phyloP scores from a whole-genome alignment of 1,140 invertebrate genomes.

The Zaprionus vittiger region DNA sequence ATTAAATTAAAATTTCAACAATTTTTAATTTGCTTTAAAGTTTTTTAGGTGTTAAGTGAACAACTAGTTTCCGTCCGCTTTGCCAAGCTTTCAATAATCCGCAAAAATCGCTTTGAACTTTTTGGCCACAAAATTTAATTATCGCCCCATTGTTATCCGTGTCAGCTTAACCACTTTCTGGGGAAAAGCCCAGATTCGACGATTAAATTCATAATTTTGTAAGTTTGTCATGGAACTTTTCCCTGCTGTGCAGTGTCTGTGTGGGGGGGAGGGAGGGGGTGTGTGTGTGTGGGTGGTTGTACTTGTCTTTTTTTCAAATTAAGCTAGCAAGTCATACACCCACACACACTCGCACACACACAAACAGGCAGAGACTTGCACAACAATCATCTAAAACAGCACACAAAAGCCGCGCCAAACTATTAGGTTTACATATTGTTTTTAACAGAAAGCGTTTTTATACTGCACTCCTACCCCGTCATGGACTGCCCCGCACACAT shows the following conservation, averaged over 20 bases:
- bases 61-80: constrained; percentile 3
- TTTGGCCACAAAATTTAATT: constrained; percentile 24
- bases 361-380: constrained; percentile 15
- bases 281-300: not conserved
- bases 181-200: no score
- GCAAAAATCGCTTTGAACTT: not conserved
- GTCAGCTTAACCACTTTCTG: constrained; percentile 13
- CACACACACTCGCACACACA: constrained; percentile 7
- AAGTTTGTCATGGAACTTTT: constrained; percentile 54
- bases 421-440: constrained; percentile 83
- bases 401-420: constrained; percentile 78
- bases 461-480: constrained; percentile 26
- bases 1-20: not conserved
- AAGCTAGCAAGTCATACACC: constrained; percentile 48
- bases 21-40: not conserved
- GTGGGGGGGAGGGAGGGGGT: not conserved
- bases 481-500: constrained; percentile 25
- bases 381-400: constrained; percentile 77
- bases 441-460: constrained; percentile 82
- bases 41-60: not conserved
- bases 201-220: constrained; percentile 80
- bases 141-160: constrained; percentile 18
- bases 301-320: constrained; percentile 50
- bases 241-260: constrained; percentile 34
- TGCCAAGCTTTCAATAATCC: constrained; percentile 1